Conservation (phyloP, 2,797 vertebrate species). For the Tinamus major region DNA sequence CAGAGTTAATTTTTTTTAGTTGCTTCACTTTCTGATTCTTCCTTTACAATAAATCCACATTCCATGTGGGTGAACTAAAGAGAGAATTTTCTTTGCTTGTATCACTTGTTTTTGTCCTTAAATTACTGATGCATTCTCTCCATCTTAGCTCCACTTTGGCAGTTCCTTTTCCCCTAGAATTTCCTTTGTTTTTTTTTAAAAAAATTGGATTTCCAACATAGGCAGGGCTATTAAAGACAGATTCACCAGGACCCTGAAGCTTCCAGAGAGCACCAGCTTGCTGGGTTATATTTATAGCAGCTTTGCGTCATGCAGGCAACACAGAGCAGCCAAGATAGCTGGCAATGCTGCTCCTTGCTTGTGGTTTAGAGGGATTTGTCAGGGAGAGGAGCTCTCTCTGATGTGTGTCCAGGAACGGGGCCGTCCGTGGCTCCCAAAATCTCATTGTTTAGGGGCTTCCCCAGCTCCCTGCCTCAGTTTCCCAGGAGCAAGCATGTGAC, state of each 20-base stretch:
- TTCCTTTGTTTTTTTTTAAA: not conserved
- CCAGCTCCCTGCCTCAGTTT: not conserved
- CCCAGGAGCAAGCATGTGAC: not conserved
- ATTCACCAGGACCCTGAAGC: not conserved
- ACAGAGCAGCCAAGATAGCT: fast-evolving
- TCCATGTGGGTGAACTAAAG: not conserved
- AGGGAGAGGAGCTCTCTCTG: not conserved
- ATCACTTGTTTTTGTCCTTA: not conserved
- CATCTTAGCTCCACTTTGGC: not conserved
- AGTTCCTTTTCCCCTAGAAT: not conserved
- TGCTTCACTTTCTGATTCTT: constrained; percentile 19
- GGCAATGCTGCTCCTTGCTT: fast-evolving
- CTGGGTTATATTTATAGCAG: not conserved
- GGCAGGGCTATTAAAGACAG: not conserved
- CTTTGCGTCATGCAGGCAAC: not conserved
- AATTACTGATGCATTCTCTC: not conserved
- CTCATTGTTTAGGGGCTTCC: not conserved
- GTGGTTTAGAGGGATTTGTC: not conserved
- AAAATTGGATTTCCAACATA: not conserved
- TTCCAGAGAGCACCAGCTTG: not conserved
- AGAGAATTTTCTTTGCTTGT: not conserved
- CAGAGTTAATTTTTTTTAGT: not conserved
- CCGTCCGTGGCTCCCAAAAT: not conserved
- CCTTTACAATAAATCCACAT: not conserved
- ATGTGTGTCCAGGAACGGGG: fast-evolving